These are phyloP conservation scores for Bilobella aurantiaca DNA, from an alignment of 1,140 invertebrate species.

Conservation along the genomic window DNA sequence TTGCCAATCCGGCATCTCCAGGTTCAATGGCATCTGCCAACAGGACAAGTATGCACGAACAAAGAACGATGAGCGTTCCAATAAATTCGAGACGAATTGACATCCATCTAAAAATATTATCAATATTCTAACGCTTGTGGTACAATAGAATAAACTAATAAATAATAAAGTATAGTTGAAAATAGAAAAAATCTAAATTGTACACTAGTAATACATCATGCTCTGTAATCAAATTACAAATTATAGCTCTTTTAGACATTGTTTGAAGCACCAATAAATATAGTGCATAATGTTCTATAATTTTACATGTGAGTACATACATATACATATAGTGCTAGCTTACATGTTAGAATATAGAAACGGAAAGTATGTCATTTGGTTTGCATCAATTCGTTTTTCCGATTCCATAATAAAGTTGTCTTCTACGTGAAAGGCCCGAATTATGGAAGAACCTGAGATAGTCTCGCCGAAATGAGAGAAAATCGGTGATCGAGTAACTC, in stretches of 20 bases:
- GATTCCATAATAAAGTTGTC: constrained; percentile 37
- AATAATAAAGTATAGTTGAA: no score
- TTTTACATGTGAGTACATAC: no score
- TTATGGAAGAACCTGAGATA: constrained; percentile 38
- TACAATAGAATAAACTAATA: no score
- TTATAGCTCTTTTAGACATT: no score
- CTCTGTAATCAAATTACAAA: no score
- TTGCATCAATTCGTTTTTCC: constrained; percentile 38
- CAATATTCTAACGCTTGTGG: no score
- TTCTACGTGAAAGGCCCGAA: constrained; percentile 35
- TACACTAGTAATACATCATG: no score
- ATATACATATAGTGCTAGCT: no score
- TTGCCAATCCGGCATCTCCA: constrained; percentile 76
- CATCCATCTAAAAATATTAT: constrained; percentile 39
- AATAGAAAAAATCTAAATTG: no score
- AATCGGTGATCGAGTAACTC: constrained; percentile 51
- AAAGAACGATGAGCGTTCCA: constrained; percentile 82
- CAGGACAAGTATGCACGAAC: constrained; percentile 77
- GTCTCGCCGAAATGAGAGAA: constrained; percentile 56
- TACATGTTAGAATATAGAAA: constrained; percentile 39
- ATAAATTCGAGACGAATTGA: constrained; percentile 74
- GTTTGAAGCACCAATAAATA: no score
- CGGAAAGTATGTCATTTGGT: constrained; percentile 41
- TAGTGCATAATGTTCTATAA: no score
- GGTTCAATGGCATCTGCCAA: constrained; percentile 54